These are phyloP conservation scores for Caenorhabditis becei DNA, from an alignment of 2,888 invertebrate species.

Conservation along the genomic window DNA sequence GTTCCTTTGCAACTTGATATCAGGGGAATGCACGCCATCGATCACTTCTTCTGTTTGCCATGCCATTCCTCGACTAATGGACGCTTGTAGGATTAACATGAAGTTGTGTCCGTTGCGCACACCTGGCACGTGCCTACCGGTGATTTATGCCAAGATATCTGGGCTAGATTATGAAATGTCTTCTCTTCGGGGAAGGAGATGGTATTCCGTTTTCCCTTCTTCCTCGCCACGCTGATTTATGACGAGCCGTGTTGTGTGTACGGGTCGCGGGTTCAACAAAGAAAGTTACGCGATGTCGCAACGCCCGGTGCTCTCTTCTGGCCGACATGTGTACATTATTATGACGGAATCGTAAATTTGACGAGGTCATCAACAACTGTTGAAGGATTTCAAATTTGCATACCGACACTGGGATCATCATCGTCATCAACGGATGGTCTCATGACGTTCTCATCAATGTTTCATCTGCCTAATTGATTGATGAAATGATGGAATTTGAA, in stretches of 20 bases:
- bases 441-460: constrained; percentile 45
- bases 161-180: constrained; percentile 53
- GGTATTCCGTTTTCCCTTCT: neutral
- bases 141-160: constrained; percentile 47
- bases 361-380: constrained; percentile 17
- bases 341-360: constrained; percentile 29
- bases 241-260: constrained; percentile 23
- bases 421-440: constrained; percentile 2
- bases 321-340: constrained; percentile 32
- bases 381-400: constrained; percentile 16
- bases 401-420: neutral
- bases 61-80: constrained; percentile 40
- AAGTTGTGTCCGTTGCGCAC: constrained; percentile 35
- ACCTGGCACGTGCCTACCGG: constrained; percentile 52
- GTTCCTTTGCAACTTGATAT: constrained; percentile 49
- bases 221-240: constrained; percentile 36
- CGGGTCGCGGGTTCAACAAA: constrained; percentile 41
- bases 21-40: constrained; percentile 24
- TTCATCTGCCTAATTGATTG: constrained; percentile 57
- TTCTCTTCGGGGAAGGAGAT: constrained; percentile 1
- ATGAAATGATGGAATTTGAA: constrained; percentile 46
- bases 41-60: constrained; percentile 29
- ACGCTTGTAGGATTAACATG: constrained; percentile 40
- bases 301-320: constrained; percentile 13
- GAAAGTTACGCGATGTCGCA: constrained; percentile 49